Evolutionary conservation across 2,113 vertebrate genomes (phyloP), one percentile per base, ranked within the genome.

Genomic region (Melanocharis versteri): DNA sequence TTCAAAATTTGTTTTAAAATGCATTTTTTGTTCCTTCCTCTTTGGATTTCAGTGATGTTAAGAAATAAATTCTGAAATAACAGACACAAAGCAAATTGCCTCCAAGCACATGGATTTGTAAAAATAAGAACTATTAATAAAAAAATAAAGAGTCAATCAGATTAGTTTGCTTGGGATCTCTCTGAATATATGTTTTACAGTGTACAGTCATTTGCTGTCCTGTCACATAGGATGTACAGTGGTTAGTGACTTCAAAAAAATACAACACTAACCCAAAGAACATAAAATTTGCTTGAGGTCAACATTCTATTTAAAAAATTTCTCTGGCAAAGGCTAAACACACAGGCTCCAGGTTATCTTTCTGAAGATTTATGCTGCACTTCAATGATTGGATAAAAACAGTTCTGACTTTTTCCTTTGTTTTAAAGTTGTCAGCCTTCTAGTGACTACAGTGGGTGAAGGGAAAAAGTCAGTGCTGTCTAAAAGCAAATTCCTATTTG

Each of bases 401-500:
- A 76, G 9, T 28, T 44, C 11, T 89, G 56, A 39, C 9, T 75
- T 92, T 89, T 82, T 87, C 15, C 17, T 54, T 57, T 64, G 14
- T 78, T 86, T 94, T 61, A 75, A 75, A 83, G 39, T 40, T 75
- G 22, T 33, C 42, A 83, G 10, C 9, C 24, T 68, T 81, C 58
- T 61, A 81, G 37, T 61, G 24, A 57, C n/a, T 80, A 17, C 4
- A 5, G 16, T 0, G 3, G 8, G 17, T 77, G 28, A 94, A 77
- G 18, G 17, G 85, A 80, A 56, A 10, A 37, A 54, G 57, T 33
- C 60, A 64, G 47, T 75, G 37, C 23, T 11, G 58, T 88, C 83
- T 90, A 91, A 92, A 83, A 92, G 18, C 47, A 77, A 77, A 95
- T 37, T 71, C 69, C 7, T 57, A 42, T 77, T 96, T 91, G 30